Evolutionary conservation across 2,888 invertebrate species (phyloP), one percentile per base, ranked within the genome.

Genomic region (Drosophila incognita): DNA sequence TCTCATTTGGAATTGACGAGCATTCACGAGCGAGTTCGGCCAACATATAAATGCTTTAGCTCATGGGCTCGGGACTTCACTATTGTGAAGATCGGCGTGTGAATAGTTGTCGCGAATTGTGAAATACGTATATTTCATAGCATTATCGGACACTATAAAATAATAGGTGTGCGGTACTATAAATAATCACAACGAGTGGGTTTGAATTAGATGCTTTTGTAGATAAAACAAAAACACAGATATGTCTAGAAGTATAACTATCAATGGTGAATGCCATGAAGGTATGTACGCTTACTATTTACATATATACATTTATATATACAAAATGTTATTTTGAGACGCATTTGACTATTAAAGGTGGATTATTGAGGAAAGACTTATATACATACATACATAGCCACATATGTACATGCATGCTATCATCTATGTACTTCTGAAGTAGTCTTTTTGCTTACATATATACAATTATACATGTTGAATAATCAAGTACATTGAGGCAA

Each of bases 261-360:
- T 85, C 70, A 85, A 85, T 69, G 88, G 85, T 58, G 71, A 61
- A 29, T 56, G 68, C 64, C 70, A 88, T 66, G 88, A 73, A 58
- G 85, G 85, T 85, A 74, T 46, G 70, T 64, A 46, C 6, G 21
- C 15, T 21, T 40, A 2, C 15, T 56, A 60, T 4, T 52, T 31
- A 46, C 13, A 29, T 46, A 35, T 11, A n/a, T 2, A 27, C 11
- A 72, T 29, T 11, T 35, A 11, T 8, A 18, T 49, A 31, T 24
- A 48, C 7, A 48, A 46, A 36, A 7, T 36, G 4, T 11, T 42
- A 15, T 24, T 24, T 58, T 24, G 24, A 35, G 31, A 58, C 18
- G 24, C 29, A 29, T 38, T 38, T 2, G 31, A 33, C 24, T 73
- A 42, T 58, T 52, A 49, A 11, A 66, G 57, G 24, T 65, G n/a